Percentiles rank a stretch among this genome's conserved stretches.
These are phyloP conservation scores for Stigmatopora nigra DNA, from an alignment of 2,113 vertebrate species.

Conservation along the genomic window DNA sequence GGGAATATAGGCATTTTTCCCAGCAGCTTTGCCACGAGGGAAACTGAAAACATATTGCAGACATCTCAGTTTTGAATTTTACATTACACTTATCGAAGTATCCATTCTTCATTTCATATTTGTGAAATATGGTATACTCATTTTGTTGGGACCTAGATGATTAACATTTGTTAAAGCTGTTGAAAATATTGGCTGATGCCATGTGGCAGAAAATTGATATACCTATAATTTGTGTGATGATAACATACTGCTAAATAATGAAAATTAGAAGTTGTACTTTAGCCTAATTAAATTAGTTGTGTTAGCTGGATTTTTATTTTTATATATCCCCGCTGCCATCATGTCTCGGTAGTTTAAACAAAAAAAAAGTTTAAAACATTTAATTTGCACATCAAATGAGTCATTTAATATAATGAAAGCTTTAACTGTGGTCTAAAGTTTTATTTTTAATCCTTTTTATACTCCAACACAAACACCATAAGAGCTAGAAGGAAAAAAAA, in stretches of 20 bases:
- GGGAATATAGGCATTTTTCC: constrained; percentile 83
- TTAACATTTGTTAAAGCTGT: neutral
- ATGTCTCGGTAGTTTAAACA: no score
- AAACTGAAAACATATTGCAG: constrained; percentile 15
- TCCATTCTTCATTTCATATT: no score
- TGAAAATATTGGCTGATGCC: neutral
- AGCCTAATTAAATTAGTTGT: neutral
- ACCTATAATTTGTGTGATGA: neutral
- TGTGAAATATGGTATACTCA: no score
- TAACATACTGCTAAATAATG: neutral
- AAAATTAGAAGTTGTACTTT: neutral
- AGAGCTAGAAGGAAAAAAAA: no score
- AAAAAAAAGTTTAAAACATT: neutral
- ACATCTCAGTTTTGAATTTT: neutral
- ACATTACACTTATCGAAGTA: no score
- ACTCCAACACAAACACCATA: no score
- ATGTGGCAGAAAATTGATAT: neutral
- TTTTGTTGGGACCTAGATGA: no score
- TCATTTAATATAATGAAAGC: neutral
- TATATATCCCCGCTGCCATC: no score
- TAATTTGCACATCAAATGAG: neutral
- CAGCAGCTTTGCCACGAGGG: constrained; percentile 74
- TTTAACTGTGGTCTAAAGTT: no score
- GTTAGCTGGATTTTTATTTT: neutral
- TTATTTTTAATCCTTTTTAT: no score